Evolutionary conservation across 2,797 vertebrate genomes (phyloP).

Genomic region (Spheniscus humboldti): DNA sequence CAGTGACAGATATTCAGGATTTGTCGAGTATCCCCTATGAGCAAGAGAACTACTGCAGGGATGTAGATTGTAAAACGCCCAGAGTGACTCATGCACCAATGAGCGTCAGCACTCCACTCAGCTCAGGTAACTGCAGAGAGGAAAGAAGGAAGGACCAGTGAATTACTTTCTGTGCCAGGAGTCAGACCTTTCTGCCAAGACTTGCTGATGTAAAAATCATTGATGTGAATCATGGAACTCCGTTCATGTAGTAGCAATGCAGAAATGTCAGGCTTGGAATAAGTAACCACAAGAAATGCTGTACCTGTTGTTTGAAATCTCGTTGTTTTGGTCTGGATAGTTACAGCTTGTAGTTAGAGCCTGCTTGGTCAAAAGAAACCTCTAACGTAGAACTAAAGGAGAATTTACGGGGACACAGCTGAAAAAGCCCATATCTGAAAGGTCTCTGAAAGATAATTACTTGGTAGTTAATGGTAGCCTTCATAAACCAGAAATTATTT

Average conservation of each 20-base stretch:
- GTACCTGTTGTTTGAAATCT: background rate
- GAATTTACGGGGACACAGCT: background rate
- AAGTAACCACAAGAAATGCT: background rate
- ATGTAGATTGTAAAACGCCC: constrained; percentile 16
- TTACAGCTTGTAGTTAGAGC: background rate
- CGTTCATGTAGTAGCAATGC: rapidly evolving
- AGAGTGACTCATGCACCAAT: constrained; percentile 23
- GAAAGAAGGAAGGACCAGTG: background rate
- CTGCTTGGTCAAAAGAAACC: background rate
- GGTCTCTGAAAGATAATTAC: background rate
- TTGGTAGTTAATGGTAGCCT: background rate
- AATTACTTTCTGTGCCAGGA: background rate
- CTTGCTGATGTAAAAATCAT: background rate
- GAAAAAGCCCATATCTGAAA: background rate
- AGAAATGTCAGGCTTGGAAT: background rate
- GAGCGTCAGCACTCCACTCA: constrained; percentile 69
- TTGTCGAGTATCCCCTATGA: constrained; percentile 72
- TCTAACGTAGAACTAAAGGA: background rate
- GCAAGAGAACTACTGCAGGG: constrained; percentile 24
- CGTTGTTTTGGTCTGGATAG: background rate
- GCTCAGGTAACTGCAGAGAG: constrained; percentile 61
- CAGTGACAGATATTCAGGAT: constrained; percentile 72
- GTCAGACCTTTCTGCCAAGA: background rate
- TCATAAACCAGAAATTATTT: background rate
- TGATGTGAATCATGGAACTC: background rate